Conservation (phyloP, 2,888 invertebrate species). For the Luperina nickerlii region DNA sequence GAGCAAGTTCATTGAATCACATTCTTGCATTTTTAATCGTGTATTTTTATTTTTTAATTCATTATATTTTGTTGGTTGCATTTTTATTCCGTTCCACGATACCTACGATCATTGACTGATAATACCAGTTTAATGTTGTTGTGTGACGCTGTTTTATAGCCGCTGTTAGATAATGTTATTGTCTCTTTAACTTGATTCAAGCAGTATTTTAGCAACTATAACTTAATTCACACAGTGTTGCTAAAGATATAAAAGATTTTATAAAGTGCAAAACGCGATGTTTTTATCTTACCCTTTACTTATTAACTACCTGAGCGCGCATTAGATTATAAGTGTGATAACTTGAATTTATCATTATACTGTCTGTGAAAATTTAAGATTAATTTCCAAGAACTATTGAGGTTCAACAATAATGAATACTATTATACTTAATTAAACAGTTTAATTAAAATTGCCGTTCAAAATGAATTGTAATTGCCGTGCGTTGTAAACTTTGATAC, state of each 20-base stretch:
- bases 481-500: constrained; percentile 63
- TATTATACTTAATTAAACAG: constrained; percentile 55
- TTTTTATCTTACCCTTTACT: constrained; percentile 32
- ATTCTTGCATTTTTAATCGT: constrained; percentile 69
- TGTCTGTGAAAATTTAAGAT: constrained; percentile 41
- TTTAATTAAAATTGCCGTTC: constrained; percentile 70
- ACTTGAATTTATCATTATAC: constrained; percentile 39
- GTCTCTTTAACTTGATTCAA: constrained; percentile 19
- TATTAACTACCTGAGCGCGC: constrained; percentile 34
- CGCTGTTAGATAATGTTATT: constrained; percentile 53
- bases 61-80: constrained; percentile 46
- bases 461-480: constrained; percentile 66
- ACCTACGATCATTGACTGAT: constrained; percentile 39
- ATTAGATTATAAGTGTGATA: constrained; percentile 45
- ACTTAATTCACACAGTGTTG: constrained; percentile 51
- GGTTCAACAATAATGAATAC: constrained; percentile 54
- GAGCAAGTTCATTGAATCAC: constrained; percentile 78
- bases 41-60: constrained; percentile 62
- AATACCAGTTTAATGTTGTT: constrained; percentile 22
- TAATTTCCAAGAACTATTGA: constrained; percentile 46
- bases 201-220: constrained; percentile 39
- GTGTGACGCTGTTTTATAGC: constrained; percentile 44
- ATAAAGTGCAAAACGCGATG: constrained; percentile 31
- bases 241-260: constrained; percentile 54
- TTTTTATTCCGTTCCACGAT: constrained; percentile 44